phyloP scores from a whole-genome alignment of 64 coral and sea anemone genomes.

The Dendronephthya gigantea region DNA sequence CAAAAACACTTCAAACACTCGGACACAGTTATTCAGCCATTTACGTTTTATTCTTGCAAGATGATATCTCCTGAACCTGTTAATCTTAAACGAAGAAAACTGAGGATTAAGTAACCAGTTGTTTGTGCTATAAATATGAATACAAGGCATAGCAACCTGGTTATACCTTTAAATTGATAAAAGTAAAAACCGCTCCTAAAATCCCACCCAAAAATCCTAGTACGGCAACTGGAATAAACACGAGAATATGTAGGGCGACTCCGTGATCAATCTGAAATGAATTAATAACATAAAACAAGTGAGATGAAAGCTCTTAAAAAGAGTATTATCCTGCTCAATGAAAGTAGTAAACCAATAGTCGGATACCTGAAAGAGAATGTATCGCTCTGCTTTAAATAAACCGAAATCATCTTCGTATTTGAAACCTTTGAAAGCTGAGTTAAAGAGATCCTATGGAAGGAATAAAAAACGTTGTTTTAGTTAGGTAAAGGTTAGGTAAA shows the following conservation, averaged over 20 bases:
- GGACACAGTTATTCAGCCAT: constrained; percentile 77
- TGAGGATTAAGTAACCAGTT: not conserved
- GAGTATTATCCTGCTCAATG: not conserved
- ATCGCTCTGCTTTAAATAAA: constrained; percentile 86
- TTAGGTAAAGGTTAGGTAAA: no score
- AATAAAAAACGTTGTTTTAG: no score
- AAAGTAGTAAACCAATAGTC: not conserved
- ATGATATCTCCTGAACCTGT: constrained; percentile 71
- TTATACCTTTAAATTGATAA: constrained; percentile 81
- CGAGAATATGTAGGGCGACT: constrained; percentile 80
- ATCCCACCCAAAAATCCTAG: constrained; percentile 74
- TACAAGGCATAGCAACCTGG: not conserved
- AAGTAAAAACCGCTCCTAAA: constrained; percentile 80
- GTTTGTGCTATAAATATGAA: not conserved
- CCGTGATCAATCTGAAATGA: constrained; percentile 79
- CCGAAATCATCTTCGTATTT: constrained; percentile 97
- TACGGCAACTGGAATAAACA: constrained; percentile 78
- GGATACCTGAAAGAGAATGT: constrained; percentile 87
- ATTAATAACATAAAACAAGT: not conserved
- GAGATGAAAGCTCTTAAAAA: not conserved
- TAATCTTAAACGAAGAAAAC: constrained; percentile 43
- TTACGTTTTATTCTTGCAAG: constrained; percentile 71
- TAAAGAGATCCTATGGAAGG: constrained; percentile 97
- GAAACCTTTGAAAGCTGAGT: constrained; percentile 98
- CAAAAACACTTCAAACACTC: constrained; percentile 57